A percentile compares a stretch with the other conserved stretches of the same genome.
These are phyloP conservation scores for Hymenopus coronatus DNA, from an alignment of 2,888 invertebrate genomes.

Conservation along the genomic window DNA sequence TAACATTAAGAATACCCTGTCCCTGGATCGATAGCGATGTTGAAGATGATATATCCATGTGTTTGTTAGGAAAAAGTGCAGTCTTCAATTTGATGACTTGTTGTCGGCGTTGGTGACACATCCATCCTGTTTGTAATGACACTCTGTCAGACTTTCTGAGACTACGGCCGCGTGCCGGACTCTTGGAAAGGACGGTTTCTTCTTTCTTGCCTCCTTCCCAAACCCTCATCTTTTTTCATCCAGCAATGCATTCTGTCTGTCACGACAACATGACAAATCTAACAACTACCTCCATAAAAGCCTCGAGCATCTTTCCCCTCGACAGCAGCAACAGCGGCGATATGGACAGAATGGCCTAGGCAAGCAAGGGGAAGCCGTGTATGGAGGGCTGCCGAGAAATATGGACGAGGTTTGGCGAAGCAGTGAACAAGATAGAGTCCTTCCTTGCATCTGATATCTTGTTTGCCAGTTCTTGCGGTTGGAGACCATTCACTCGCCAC, in stretches of 20 bases:
- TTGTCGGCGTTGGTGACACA: neutral
- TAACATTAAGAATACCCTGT: neutral
- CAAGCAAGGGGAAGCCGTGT: neutral
- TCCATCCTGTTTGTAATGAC: neutral
- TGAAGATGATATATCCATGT: neutral
- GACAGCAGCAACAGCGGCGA: constrained; percentile 14
- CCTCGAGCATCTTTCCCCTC: constrained; percentile 18
- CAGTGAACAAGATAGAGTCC: constrained; percentile 19
- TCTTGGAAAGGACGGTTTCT: neutral
- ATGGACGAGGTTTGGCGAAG: constrained; percentile 22
- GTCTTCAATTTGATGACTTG: neutral
- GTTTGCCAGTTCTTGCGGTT: constrained; percentile 23
- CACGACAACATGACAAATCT: constrained; percentile 34
- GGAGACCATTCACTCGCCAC: constrained; percentile 30
- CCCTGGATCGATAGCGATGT: neutral
- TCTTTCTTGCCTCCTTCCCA: neutral
- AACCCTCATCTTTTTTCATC: neutral
- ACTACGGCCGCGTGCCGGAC: neutral
- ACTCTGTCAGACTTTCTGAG: neutral
- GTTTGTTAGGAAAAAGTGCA: neutral
- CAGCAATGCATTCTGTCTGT: constrained; percentile 27
- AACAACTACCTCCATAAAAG: constrained; percentile 34
- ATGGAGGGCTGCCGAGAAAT: constrained; percentile 15
- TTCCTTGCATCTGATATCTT: constrained; percentile 30
- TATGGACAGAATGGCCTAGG: constrained; percentile 27